Percentiles rank a stretch among this genome's conserved stretches.
These are phyloP conservation scores for Drosophila engyochracea DNA, from an alignment of 2,888 invertebrate species.

Conservation along the genomic window DNA sequence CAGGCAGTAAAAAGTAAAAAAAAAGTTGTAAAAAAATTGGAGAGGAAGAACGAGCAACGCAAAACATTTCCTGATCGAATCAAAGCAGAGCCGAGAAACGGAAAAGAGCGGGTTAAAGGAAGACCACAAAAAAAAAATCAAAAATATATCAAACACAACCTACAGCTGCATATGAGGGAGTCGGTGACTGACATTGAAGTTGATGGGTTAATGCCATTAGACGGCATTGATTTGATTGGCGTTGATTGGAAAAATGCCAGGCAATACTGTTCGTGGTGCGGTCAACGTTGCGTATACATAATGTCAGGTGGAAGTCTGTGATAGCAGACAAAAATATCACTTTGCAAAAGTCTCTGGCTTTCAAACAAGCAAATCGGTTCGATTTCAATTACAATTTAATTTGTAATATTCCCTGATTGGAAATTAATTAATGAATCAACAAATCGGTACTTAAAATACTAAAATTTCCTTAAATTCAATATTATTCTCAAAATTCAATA, in stretches of 20 bases:
- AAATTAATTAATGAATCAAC: not conserved
- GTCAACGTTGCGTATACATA: conserved; percentile 54
- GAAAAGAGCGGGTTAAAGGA: not conserved
- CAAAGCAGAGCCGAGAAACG: conserved; percentile 50
- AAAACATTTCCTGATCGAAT: conserved; percentile 76
- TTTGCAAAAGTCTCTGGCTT: not conserved
- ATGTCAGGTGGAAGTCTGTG: conserved; percentile 8
- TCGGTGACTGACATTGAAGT: conserved; percentile 59
- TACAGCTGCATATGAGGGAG: conserved; percentile 34
- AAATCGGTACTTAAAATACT: not conserved
- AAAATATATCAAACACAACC: conserved; percentile 41
- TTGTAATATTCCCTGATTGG: conserved; percentile 2
- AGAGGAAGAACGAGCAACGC: conserved; percentile 18
- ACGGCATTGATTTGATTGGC: conserved; percentile 82
- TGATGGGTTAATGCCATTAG: conserved; percentile 83
- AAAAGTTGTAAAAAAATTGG: conserved; percentile 1
- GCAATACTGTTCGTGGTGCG: conserved; percentile 15
- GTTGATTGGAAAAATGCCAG: conserved; percentile 79
- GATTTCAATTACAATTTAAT: conserved; percentile 8
- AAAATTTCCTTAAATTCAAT: not conserved
- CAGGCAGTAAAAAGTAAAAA: conserved; percentile 9
- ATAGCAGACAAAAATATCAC: not conserved
- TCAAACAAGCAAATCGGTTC: not conserved
- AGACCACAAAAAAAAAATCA: conserved; percentile 14
- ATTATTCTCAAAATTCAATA: not conserved